These are phyloP conservation scores for Fulica atra DNA, from an alignment of 2,113 vertebrate genomes.

Conservation along the genomic window DNA sequence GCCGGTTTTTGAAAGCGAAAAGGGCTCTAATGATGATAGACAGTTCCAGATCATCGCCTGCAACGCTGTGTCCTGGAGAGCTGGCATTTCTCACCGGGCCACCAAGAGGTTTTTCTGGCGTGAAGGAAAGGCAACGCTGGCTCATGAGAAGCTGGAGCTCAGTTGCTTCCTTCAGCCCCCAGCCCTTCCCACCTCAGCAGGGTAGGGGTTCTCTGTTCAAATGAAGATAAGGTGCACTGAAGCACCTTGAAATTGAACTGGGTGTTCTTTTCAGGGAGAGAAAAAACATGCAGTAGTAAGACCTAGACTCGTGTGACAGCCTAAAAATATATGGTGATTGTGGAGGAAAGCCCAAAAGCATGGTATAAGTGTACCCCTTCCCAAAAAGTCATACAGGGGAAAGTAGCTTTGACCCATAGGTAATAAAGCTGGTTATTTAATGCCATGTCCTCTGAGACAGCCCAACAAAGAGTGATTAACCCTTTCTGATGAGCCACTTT, in stretches of 20 bases:
- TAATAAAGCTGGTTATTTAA: neutral
- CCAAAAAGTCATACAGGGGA: neutral
- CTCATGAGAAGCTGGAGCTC: neutral
- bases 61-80: neutral
- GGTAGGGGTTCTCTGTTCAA: neutral
- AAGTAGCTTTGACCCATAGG: too few species aligned
- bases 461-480: neutral
- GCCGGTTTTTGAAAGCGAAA: neutral
- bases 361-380: neutral
- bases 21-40: neutral
- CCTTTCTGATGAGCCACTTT: neutral
- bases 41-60: neutral
- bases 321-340: neutral
- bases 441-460: neutral
- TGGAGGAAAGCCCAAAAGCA: neutral
- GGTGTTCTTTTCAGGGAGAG: neutral
- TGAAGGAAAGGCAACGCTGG: fast-evolving
- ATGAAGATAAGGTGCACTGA: neutral
- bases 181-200: neutral
- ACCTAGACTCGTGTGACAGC: fast-evolving
- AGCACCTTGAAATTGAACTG: neutral
- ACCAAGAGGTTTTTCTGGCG: neutral
- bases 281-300: neutral
- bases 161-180: neutral
- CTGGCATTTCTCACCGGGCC: neutral